phyloP scores from a whole-genome alignment of 2,113 vertebrate species.

The Chamaea fasciata region DNA sequence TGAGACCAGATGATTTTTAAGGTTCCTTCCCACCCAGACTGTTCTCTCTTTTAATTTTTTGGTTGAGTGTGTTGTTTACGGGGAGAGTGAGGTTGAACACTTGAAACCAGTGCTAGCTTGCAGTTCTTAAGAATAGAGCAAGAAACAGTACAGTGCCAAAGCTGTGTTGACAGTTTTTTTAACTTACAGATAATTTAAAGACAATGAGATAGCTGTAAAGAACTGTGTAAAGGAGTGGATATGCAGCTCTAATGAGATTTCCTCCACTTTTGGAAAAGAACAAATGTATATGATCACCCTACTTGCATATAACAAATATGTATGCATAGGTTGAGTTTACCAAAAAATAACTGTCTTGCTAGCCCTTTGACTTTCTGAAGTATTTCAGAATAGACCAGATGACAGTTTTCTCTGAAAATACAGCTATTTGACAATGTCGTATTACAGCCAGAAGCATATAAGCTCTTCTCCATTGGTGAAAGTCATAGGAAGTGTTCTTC shows the following conservation, averaged over 20 bases:
- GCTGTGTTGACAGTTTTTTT: not conserved
- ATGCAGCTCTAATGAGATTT: not conserved
- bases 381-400: not conserved
- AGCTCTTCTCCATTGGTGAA: not conserved
- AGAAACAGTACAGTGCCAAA: not conserved
- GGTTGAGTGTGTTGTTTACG: not conserved
- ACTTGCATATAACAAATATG: not conserved
- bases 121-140: not conserved
- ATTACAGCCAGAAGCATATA: not conserved
- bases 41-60: not conserved
- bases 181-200: not conserved
- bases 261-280: not conserved
- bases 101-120: not conserved
- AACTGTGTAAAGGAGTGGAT: not conserved
- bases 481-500: not conserved
- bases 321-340: not conserved
- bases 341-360: not conserved
- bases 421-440: not conserved
- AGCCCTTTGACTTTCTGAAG: not conserved
- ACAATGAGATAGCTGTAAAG: not conserved
- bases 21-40: not conserved
- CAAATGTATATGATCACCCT: not conserved
- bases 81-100: not conserved
- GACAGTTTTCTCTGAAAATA: not conserved
- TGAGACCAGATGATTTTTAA: not conserved